Evolutionary conservation across 2,888 invertebrate species (phyloP), one percentile per base, ranked within the genome.

Genomic region (Maniola hyperantus): DNA sequence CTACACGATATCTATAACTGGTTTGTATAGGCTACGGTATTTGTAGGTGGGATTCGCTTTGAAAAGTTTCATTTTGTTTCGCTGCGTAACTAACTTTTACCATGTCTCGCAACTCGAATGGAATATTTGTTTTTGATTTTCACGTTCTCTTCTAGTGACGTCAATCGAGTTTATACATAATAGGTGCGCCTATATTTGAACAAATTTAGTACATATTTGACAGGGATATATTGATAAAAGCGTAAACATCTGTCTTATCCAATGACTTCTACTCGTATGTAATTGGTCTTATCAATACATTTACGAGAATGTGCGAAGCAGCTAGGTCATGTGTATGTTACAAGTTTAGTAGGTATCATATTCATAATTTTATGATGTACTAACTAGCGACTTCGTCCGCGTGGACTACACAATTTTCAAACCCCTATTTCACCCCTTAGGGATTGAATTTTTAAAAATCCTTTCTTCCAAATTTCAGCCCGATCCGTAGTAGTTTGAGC

Each of bases 1-100:
- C 80, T 77, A 77, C 79, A 75, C 77, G 70, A 64, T 67, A 68
- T 44, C 67, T 67, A 60, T 67, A 67, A 54, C 48, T 59, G 48
- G 50, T 48, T 8, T 2, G 50, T 51, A 51, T 61, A 48, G 50
- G n/a, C 61, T 61, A 51, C 61, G 50, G 59, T 66, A 53, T 68
- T 63, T 63, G 53, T 65, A 53, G 33, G 58, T 58, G 68, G 62
- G 59, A 64, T 57, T 61, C 55, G 68, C 61, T 65, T 60, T 51
- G 60, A 55, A 11, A 20, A 44, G 59, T 46, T 59, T 33, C 33
- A 15, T 59, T 46, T 46, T 6, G 59, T 59, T 59, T 34, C 59
- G 59, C 34, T 34, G 33, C 66, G 57, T 66, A 57, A 26, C 54
- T 50, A 33, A 42, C 18, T 42, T 62, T 57, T 59, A 53, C 51